A percentile compares a stretch with the other conserved stretches of the same genome.
Conservation (phyloP, 2,888 invertebrate species). For the Papilio elwesi region DNA sequence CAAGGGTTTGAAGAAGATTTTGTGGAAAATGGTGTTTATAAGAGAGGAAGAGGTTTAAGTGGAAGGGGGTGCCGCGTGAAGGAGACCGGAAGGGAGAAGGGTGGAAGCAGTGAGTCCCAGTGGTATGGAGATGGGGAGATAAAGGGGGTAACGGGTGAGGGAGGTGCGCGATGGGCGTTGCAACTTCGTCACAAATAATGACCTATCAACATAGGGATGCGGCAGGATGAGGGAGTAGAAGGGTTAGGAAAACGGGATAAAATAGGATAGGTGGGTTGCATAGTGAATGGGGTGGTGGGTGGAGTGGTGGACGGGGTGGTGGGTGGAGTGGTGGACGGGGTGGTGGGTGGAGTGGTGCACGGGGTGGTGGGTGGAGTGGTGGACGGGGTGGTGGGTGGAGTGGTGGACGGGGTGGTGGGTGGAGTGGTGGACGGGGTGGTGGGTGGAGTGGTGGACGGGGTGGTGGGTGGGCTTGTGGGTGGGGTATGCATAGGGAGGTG, state of each 20-base stretch:
- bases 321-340: not conserved
- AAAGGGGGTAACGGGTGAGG: slow-evolving; percentile 1
- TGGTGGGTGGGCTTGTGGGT: too few relatives aligned
- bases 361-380: not conserved
- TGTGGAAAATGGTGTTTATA: not conserved
- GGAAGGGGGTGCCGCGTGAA: too few relatives aligned
- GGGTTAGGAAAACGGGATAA: not conserved
- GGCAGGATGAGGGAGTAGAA: not conserved
- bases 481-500: too few relatives aligned
- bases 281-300: too few relatives aligned
- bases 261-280: too few relatives aligned
- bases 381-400: not conserved
- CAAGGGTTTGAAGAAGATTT: too few relatives aligned
- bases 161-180: not conserved
- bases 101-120: not conserved
- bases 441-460: too few relatives aligned
- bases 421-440: not conserved
- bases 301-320: too few relatives aligned
- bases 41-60: not conserved
- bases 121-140: too few relatives aligned
- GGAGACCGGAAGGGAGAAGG: not conserved
- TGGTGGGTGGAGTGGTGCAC: not conserved
- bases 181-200: too few relatives aligned
- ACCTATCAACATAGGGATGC: too few relatives aligned
- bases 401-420: not conserved